Conservation (phyloP, 2,888 invertebrate species). For the Drosophila peninsularis region DNA sequence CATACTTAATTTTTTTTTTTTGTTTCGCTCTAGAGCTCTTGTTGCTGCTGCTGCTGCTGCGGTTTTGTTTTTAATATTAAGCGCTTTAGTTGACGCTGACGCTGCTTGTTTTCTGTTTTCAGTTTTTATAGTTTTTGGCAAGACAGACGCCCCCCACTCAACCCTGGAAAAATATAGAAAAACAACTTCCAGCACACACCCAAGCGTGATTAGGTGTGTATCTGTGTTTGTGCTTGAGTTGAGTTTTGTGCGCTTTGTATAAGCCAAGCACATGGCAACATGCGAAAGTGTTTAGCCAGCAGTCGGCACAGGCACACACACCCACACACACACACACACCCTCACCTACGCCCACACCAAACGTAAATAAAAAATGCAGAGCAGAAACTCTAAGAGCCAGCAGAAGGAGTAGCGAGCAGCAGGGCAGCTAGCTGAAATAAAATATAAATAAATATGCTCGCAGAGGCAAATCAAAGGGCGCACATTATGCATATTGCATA, state of each 20-base stretch:
- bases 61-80: slow-evolving; percentile 76
- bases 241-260: slow-evolving; percentile 48
- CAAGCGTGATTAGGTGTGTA: slow-evolving; percentile 39
- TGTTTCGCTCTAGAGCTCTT: slow-evolving; percentile 33
- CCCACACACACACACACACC: too few species aligned
- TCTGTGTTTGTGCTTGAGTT: slow-evolving; percentile 24
- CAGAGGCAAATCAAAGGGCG: slow-evolving; percentile 70
- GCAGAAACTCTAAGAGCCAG: slow-evolving; percentile 31
- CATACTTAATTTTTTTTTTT: slow-evolving; percentile 52
- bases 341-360: not conserved
- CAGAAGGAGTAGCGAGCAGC: slow-evolving; percentile 2
- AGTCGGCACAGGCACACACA: slow-evolving; percentile 21
- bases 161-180: slow-evolving; percentile 16
- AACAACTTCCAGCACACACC: slow-evolving; percentile 38
- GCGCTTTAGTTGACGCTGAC: slow-evolving; percentile 72
- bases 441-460: slow-evolving; percentile 75
- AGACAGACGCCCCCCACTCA: slow-evolving; percentile 18
- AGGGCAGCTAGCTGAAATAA: slow-evolving; percentile 52
- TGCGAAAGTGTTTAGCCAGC: slow-evolving; percentile 68
- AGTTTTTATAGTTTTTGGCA: slow-evolving; percentile 68
- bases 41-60: slow-evolving; percentile 38
- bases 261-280: slow-evolving; percentile 57
- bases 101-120: slow-evolving; percentile 69
- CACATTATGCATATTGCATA: slow-evolving; percentile 77
- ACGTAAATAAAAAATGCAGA: slow-evolving; percentile 68